These are phyloP conservation scores for Macrocentrus cingulum DNA, from an alignment of 1,140 invertebrate genomes.

Conservation along the genomic window DNA sequence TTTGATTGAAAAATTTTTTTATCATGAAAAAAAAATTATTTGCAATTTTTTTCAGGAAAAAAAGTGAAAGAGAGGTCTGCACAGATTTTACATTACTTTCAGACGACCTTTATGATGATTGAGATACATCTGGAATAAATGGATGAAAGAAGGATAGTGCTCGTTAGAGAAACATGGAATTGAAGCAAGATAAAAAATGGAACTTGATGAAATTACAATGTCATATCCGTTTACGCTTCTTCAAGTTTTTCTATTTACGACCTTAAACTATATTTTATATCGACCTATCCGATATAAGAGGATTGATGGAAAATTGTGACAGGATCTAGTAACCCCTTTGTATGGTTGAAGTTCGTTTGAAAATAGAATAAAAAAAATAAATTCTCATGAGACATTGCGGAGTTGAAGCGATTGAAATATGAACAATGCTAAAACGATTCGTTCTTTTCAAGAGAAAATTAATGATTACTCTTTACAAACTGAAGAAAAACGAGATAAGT, in stretches of 20 bases:
- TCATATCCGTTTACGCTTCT: conserved; percentile 10
- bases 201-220: conserved; percentile 24
- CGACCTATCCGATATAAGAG: background rate
- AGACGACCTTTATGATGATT: conserved; percentile 21
- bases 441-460: conserved; percentile 28
- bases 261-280: background rate
- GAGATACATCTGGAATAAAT: conserved; percentile 9
- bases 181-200: conserved; percentile 11
- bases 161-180: conserved; percentile 18
- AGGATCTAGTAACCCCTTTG: conserved; percentile 9
- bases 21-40: background rate
- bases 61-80: conserved; percentile 20
- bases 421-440: conserved; percentile 23
- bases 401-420: conserved; percentile 18
- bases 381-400: no score
- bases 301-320: background rate
- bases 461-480: conserved; percentile 24
- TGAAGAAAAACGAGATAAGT: conserved; percentile 19
- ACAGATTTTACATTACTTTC: conserved; percentile 12
- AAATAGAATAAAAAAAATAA: conserved; percentile 7
- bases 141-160: conserved; percentile 3
- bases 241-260: conserved; percentile 6
- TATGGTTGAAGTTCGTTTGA: background rate
- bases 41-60: no score
- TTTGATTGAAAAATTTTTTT: background rate